A percentile compares a stretch with the other conserved stretches of the same genome.
Evolutionary conservation across 2,113 vertebrate genomes (phyloP).

Genomic region (Terrapene triunguis): DNA sequence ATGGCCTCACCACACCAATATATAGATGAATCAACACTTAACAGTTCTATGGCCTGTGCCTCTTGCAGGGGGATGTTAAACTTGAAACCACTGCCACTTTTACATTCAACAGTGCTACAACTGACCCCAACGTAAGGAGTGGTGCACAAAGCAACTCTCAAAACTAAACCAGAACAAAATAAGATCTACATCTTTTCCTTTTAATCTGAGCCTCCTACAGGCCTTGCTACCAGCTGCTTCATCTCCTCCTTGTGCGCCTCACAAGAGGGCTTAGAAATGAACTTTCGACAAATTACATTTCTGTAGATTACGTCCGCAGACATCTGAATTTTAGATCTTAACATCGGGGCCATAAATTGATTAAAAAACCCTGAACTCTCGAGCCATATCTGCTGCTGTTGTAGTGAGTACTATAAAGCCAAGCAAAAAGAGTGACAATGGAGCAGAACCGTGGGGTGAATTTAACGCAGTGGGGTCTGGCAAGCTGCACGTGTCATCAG

Average conservation of each 20-base stretch:
- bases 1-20: neutral
- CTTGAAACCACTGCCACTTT: neutral
- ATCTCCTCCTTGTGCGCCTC: constrained; percentile 49
- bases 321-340: constrained; percentile 52
- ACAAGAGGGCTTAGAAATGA: constrained; percentile 47
- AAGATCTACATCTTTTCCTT: constrained; percentile 30
- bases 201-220: constrained; percentile 44
- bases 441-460: neutral
- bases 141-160: constrained; percentile 15
- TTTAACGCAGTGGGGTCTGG: neutral
- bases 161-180: constrained; percentile 23
- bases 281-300: constrained; percentile 41
- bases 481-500: rapidly evolving
- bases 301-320: constrained; percentile 54
- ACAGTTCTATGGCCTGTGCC: neutral
- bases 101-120: neutral
- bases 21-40: neutral
- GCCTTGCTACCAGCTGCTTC: constrained; percentile 41
- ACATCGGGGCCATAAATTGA: constrained; percentile 56
- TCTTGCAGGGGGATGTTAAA: neutral
- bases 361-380: constrained; percentile 41
- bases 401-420: neutral
- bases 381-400: constrained; percentile 10
- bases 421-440: neutral
- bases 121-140: neutral